Evolutionary conservation across 2,888 invertebrate species (phyloP).

Genomic region (Dichetophora obliterata): DNA sequence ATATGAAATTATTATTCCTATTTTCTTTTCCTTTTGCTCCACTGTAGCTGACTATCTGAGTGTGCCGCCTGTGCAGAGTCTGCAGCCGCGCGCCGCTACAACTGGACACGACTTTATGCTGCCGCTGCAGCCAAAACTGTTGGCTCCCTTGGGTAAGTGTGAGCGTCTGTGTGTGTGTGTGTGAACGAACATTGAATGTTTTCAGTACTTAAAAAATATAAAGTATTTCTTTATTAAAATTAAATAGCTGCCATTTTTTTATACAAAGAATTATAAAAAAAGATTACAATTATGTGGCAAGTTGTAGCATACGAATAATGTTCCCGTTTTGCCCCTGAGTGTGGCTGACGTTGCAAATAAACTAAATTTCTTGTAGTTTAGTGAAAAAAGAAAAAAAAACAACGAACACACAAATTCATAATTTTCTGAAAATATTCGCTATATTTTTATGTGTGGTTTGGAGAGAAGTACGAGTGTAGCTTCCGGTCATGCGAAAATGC

Average conservation of each 20-base stretch:
- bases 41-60: constrained; percentile 72
- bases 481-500: too few species aligned
- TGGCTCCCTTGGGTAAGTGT: constrained; percentile 69
- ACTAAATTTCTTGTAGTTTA: not conserved
- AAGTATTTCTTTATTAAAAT: constrained; percentile 37
- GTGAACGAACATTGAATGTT: too few species aligned
- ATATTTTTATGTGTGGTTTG: too few species aligned
- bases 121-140: constrained; percentile 79
- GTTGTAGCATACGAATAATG: constrained; percentile 7
- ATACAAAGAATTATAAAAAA: too few species aligned
- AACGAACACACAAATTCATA: too few species aligned
- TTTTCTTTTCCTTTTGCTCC: constrained; percentile 30
- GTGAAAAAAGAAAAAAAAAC: too few species aligned
- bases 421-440: too few species aligned
- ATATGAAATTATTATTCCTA: not conserved
- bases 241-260: not conserved
- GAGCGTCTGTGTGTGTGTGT: not conserved
- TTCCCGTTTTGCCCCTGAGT: not conserved
- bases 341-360: not conserved
- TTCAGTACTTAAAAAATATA: not conserved
- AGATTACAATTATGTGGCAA: not conserved
- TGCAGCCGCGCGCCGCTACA: constrained; percentile 80
- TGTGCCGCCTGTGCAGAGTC: constrained; percentile 72
- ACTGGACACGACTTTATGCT: constrained; percentile 79
- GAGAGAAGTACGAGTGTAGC: too few species aligned